phyloP scores from a whole-genome alignment of 2,888 invertebrate genomes.

The Seira sanloemensis region DNA sequence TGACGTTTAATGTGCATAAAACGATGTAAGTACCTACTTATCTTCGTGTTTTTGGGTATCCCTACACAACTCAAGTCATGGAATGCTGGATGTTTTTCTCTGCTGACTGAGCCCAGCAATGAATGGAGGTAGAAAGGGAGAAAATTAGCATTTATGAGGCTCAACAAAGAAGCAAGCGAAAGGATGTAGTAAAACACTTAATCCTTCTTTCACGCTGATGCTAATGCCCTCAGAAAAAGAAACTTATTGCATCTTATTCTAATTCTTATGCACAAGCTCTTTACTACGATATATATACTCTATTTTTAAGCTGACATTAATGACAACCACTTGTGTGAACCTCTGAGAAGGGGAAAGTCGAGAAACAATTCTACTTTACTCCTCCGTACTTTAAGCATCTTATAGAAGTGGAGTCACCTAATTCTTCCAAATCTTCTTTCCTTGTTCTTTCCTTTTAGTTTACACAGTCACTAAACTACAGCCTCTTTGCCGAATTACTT shows the following conservation, averaged over 20 bases:
- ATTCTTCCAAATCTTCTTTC: slow-evolving; percentile 57
- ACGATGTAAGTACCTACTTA: not conserved
- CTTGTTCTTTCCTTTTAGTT: slow-evolving; percentile 21
- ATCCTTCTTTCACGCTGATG: slow-evolving; percentile 57
- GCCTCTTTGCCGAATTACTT: slow-evolving; percentile 26
- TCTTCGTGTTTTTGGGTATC: no score
- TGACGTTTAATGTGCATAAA: not conserved
- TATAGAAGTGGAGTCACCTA: slow-evolving; percentile 49
- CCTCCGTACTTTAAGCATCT: slow-evolving; percentile 39
- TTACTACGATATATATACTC: not conserved
- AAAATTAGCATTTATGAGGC: slow-evolving; percentile 60
- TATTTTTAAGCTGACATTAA: slow-evolving; percentile 52
- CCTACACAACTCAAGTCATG: no score
- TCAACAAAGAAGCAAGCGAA: slow-evolving; percentile 36
- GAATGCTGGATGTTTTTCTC: no score
- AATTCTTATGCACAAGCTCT: not conserved
- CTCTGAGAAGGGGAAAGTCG: slow-evolving; percentile 18
- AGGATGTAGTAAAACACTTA: slow-evolving; percentile 54
- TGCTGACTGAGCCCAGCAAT: slow-evolving; percentile 50
- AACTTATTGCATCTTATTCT: not conserved
- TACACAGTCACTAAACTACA: not conserved
- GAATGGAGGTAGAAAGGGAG: slow-evolving; percentile 58
- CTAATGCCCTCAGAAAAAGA: slow-evolving; percentile 38
- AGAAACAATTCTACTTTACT: slow-evolving; percentile 52
- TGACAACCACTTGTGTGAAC: slow-evolving; percentile 63